phyloP scores from a whole-genome alignment of 2,888 invertebrate species.

The Creontiades dilutus region DNA sequence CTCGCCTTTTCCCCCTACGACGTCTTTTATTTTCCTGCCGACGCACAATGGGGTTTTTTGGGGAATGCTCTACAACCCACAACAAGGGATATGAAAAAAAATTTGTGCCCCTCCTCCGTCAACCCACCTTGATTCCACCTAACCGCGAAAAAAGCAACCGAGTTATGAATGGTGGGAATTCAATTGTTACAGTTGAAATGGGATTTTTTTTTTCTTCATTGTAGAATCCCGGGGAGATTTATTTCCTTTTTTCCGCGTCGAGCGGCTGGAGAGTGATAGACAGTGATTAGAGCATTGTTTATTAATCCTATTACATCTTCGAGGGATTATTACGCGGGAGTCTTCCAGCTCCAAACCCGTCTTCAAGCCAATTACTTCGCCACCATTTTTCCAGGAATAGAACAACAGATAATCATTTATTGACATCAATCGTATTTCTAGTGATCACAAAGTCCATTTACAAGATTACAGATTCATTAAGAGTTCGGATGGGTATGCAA shows the following conservation, averaged over 20 bases:
- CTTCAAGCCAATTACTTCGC: slow-evolving; percentile 11
- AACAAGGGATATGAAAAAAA: slow-evolving; percentile 64
- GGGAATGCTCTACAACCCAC: slow-evolving; percentile 49
- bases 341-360: slow-evolving; percentile 11
- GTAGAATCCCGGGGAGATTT: slow-evolving; percentile 36
- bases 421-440: too few species aligned
- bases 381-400: neutral
- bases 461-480: too few species aligned
- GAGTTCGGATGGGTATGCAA: too few species aligned
- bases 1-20: slow-evolving; percentile 30
- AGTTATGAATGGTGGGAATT: slow-evolving; percentile 62
- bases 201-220: slow-evolving; percentile 42
- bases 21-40: slow-evolving; percentile 44
- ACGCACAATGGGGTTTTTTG: slow-evolving; percentile 52
- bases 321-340: slow-evolving; percentile 10
- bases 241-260: slow-evolving; percentile 52
- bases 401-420: too few species aligned
- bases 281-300: slow-evolving; percentile 61
- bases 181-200: slow-evolving; percentile 59
- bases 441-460: too few species aligned
- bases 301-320: slow-evolving; percentile 59
- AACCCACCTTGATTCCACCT: slow-evolving; percentile 52
- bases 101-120: slow-evolving; percentile 37
- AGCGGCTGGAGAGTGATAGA: neutral
- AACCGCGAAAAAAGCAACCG: slow-evolving; percentile 50